Percentiles rank a stretch among this genome's conserved stretches.
These are phyloP conservation scores for Bovichtus diacanthus DNA, from an alignment of 2,797 vertebrate species.

Conservation along the genomic window DNA sequence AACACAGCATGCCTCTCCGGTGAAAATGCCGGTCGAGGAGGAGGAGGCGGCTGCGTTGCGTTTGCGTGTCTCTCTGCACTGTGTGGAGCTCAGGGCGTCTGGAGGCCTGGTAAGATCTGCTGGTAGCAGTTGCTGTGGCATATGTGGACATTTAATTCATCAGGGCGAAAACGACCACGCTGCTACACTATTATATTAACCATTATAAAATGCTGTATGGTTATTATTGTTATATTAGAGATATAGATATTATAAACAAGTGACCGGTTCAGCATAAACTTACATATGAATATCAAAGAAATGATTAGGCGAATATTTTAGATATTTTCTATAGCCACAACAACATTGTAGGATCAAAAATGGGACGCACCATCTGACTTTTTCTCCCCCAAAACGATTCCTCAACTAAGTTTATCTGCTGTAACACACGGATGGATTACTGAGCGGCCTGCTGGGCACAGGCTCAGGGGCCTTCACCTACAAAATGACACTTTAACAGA, in stretches of 20 bases:
- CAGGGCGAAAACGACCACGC: slow-evolving; percentile 30
- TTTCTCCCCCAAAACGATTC: neutral
- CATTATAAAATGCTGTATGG: slow-evolving; percentile 7
- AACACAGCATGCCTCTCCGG: slow-evolving; percentile 58
- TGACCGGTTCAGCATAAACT: slow-evolving; percentile 29
- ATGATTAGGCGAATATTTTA: slow-evolving; percentile 9
- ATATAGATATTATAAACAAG: slow-evolving; percentile 11
- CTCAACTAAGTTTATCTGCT: neutral
- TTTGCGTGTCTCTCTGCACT: slow-evolving; percentile 29
- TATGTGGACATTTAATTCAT: slow-evolving; percentile 49
- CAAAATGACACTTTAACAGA: too few relatives aligned
- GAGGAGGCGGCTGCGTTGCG: slow-evolving; percentile 16
- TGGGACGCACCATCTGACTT: neutral
- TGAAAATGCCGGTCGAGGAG: slow-evolving; percentile 46
- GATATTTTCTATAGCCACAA: neutral
- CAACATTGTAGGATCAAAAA: neutral
- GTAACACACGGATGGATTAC: too few relatives aligned
- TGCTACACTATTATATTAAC: neutral
- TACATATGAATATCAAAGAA: slow-evolving; percentile 20
- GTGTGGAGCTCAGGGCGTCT: slow-evolving; percentile 40
- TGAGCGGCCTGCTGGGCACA: too few relatives aligned
- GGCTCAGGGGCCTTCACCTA: too few relatives aligned
- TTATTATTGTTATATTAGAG: slow-evolving; percentile 22
- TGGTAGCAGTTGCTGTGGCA: slow-evolving; percentile 33
- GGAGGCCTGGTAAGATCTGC: slow-evolving; percentile 60